Evolutionary conservation across 2,888 invertebrate species (phyloP), one percentile per base, ranked within the genome.

Genomic region (Tinea semifulvella): DNA sequence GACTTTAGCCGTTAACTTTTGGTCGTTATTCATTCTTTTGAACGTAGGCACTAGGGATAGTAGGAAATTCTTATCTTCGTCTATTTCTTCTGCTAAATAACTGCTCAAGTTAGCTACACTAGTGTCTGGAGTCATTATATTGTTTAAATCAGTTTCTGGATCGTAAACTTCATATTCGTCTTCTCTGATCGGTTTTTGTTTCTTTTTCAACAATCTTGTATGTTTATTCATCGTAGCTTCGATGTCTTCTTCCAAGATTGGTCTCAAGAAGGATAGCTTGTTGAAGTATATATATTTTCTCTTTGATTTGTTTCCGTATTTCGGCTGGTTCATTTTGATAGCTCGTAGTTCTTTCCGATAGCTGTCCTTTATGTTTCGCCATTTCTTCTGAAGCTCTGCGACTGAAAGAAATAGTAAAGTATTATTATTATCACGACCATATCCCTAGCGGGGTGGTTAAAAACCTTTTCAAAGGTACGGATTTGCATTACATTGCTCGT

Each of bases 281-380:
- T 60, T 59, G 53, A 56, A 64, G 50, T 63, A 64, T 10, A 63
- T 62, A 50, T 65, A 65, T 10, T 50, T 52, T 47, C 57, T 63
- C 40, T 50, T 58, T 45, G 8, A 2, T 55, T 57, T 2, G 51
- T 47, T 27, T 53, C 58, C 35, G 2, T 2, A 17, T 31, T 20
- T 56, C 54, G 27, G 52, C 47, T 2, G 51, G 52, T 44, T 52
- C 56, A 45, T 56, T 56, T 43, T 61, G 56, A 7, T 53, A 26
- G 19, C 52, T 51, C 10, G 28, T 3, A 31, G 14, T 43, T 65
- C 58, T 6, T 63, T 53, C 46, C 57, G 57, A 50, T 62, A 65
- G 3, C 61, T 59, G 49, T 65, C 65, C 7, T 62, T 58, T 1
- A 65, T 51, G 47, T 65, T 65, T 1, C 65, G 63, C 65, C 65